A percentile compares a stretch with the other conserved stretches of the same genome.
Evolutionary conservation across 1,140 invertebrate genomes (phyloP).

Genomic region (Rhopalosiphum padi): DNA sequence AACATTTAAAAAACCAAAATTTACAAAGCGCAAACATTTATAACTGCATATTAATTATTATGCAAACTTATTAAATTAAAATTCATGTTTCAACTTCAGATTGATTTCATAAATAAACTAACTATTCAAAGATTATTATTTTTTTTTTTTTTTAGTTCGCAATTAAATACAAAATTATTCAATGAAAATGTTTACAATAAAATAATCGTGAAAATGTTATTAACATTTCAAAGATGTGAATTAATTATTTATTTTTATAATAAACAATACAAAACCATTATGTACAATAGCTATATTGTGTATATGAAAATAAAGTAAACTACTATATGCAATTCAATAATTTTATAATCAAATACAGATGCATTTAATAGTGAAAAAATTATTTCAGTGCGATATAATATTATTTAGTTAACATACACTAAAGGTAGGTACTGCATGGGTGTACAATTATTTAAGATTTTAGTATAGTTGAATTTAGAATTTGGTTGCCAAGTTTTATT

Average conservation of each 20-base stretch:
- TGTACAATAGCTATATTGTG: neutral
- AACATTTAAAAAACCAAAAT: neutral
- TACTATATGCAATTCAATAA: neutral
- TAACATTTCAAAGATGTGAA: neutral
- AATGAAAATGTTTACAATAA: neutral
- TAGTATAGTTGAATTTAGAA: neutral
- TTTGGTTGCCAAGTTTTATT: conserved; percentile 16
- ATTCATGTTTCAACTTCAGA: neutral
- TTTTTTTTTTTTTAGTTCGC: neutral
- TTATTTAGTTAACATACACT: neutral
- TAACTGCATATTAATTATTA: neutral
- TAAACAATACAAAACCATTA: neutral
- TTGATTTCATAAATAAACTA: neutral
- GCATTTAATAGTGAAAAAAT: neutral
- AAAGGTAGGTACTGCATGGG: neutral
- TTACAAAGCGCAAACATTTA: neutral
- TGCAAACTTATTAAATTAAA: neutral
- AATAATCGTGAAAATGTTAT: neutral
- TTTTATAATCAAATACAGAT: neutral
- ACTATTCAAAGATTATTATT: neutral
- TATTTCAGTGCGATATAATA: neutral
- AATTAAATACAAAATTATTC: neutral
- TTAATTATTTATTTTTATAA: neutral
- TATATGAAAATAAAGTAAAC: neutral
- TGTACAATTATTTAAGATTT: neutral